Percentiles rank a stretch among this genome's conserved stretches.
Conservation (phyloP, 2,113 vertebrate species). For the Alexandromys fortis region DNA sequence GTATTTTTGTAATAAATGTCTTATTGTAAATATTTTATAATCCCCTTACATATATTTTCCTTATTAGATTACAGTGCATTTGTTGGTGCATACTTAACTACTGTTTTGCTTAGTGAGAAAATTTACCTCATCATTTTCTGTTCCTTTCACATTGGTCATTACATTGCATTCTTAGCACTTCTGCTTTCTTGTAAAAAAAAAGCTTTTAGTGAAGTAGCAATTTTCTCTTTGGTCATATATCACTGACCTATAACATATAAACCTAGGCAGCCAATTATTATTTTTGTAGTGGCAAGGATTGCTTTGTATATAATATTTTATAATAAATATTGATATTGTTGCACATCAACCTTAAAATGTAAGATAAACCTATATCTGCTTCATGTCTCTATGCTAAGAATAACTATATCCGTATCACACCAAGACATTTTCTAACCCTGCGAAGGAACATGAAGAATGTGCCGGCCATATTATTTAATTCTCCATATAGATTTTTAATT, state of each 20-base stretch:
- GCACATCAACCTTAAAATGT: background rate
- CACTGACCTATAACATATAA: background rate
- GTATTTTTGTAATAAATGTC: background rate
- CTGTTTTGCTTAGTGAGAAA: background rate
- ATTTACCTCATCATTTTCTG: background rate
- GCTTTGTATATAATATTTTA: background rate
- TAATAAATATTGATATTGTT: background rate
- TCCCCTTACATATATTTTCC: background rate
- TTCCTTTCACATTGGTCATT: background rate
- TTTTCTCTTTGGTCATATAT: background rate
- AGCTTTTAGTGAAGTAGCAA: background rate
- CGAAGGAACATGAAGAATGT: background rate
- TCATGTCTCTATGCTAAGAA: background rate
- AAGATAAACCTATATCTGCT: background rate
- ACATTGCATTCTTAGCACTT: background rate
- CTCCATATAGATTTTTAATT: background rate
- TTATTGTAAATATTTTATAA: background rate
- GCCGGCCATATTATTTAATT: background rate
- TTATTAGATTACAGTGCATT: background rate
- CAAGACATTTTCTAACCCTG: background rate
- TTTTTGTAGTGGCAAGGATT: background rate
- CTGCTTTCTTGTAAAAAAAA: background rate
- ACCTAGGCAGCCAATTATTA: background rate
- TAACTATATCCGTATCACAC: background rate
- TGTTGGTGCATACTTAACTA: background rate